Evolutionary conservation across 2,888 invertebrate species (phyloP).

Genomic region (Drosophila longiperda): DNA sequence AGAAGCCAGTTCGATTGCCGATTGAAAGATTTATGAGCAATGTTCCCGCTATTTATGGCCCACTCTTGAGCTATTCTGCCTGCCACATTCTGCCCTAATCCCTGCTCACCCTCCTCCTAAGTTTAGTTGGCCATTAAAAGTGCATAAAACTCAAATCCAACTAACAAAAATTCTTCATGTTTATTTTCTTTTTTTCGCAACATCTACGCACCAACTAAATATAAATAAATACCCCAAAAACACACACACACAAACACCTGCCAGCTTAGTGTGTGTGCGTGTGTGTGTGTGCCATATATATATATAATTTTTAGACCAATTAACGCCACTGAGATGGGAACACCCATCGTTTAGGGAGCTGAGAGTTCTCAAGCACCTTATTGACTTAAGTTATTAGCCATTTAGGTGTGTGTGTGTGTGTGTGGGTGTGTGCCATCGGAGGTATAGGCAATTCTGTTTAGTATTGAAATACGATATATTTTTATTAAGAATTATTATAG

Average conservation of each 20-base stretch:
- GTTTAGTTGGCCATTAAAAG: constrained; percentile 50
- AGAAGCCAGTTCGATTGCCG: constrained; percentile 74
- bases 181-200: constrained; percentile 69
- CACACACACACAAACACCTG: constrained; percentile 31
- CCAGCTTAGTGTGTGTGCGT: background rate
- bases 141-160: constrained; percentile 49
- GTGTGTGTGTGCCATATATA: constrained; percentile 12
- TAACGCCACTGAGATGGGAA: constrained; percentile 55
- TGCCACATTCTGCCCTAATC: constrained; percentile 26
- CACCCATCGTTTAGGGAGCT: constrained; percentile 48
- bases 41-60: constrained; percentile 67
- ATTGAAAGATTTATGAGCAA: constrained; percentile 83
- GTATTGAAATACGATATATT: background rate
- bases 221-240: constrained; percentile 58
- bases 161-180: constrained; percentile 40
- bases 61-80: constrained; percentile 65
- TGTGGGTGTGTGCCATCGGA: background rate
- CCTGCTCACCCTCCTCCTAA: constrained; percentile 4
- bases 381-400: constrained; percentile 8
- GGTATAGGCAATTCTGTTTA: background rate
- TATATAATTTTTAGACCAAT: constrained; percentile 57
- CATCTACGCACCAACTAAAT: constrained; percentile 41
- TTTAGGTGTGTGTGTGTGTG: background rate
- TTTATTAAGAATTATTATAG: background rate
- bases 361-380: constrained; percentile 7